Evolutionary conservation across 37 sponge, comb jelly and placozoan species (phyloP).

Genomic region (Diacarnus erythraeanus): DNA sequence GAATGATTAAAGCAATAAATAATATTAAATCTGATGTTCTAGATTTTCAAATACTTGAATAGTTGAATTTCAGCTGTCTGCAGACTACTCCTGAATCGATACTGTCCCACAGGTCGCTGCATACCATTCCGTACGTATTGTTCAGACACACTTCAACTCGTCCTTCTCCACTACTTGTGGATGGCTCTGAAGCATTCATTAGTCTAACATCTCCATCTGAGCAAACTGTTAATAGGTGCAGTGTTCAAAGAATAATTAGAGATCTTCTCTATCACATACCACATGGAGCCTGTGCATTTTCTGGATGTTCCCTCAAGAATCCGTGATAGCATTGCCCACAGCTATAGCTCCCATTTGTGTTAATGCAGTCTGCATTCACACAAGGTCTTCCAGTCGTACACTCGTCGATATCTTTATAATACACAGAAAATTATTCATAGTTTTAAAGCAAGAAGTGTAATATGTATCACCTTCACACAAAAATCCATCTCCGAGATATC

Average conservation of each 20-base stretch:
- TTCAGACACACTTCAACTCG: slow-evolving; percentile 31
- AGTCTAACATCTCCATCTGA: slow-evolving; percentile 17
- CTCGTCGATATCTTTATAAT: slow-evolving; percentile 5
- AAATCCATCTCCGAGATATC: slow-evolving; percentile 15
- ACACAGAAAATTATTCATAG: background rate
- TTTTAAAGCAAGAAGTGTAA: background rate
- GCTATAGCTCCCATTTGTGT: background rate
- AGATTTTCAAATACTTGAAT: background rate
- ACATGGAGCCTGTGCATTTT: background rate
- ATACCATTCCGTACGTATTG: slow-evolving; percentile 33
- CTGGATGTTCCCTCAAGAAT: background rate
- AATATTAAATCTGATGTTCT: too few species aligned
- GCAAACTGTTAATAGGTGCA: background rate
- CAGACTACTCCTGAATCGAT: slow-evolving; percentile 38
- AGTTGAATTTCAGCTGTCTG: background rate
- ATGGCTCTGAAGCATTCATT: slow-evolving; percentile 20
- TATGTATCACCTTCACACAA: background rate
- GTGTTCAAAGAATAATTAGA: background rate
- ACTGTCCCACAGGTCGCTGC: slow-evolving; percentile 35
- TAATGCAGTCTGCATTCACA: background rate
- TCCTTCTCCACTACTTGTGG: background rate
- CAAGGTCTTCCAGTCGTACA: background rate
- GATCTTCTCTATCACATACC: background rate
- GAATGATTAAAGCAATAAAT: background rate
- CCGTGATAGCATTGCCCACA: background rate